A percentile compares a stretch with the other conserved stretches of the same genome.
phyloP scores from a whole-genome alignment of 2,113 vertebrate genomes.

The Apaloderma vittatum region DNA sequence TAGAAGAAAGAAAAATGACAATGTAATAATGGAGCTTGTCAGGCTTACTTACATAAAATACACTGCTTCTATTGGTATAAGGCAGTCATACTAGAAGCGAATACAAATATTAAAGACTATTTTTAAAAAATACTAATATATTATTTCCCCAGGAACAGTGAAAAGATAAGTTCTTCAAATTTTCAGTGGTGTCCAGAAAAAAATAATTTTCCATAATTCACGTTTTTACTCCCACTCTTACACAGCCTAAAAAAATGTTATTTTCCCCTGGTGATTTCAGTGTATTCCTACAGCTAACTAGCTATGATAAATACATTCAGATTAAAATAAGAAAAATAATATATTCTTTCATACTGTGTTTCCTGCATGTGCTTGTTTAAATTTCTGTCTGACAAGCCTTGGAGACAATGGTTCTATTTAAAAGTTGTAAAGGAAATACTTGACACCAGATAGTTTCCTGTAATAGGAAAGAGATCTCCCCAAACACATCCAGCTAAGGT shows the following conservation, averaged over 20 bases:
- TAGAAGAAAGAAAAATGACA: background rate
- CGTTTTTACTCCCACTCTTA: background rate
- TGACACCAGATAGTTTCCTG: background rate
- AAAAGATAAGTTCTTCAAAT: background rate
- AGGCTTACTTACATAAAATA: background rate
- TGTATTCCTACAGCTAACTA: fast-evolving
- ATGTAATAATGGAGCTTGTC: background rate
- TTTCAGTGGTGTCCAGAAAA: background rate
- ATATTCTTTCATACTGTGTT: background rate
- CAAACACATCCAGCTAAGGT: background rate
- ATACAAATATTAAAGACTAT: background rate
- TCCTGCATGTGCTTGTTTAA: background rate
- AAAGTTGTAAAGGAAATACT: constrained; percentile 43
- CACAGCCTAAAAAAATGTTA: background rate
- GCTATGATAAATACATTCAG: background rate
- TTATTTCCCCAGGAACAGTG: background rate
- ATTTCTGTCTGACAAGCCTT: background rate
- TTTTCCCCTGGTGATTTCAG: background rate
- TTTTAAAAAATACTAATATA: background rate
- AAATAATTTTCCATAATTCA: background rate
- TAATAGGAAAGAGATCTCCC: background rate
- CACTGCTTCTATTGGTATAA: background rate
- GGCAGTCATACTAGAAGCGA: background rate
- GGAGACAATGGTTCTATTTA: background rate
- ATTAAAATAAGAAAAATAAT: background rate